Percentiles rank a stretch among this genome's conserved stretches.
Evolutionary conservation across 2,888 invertebrate genomes (phyloP).

Genomic region (Limnephilus rhombicus): DNA sequence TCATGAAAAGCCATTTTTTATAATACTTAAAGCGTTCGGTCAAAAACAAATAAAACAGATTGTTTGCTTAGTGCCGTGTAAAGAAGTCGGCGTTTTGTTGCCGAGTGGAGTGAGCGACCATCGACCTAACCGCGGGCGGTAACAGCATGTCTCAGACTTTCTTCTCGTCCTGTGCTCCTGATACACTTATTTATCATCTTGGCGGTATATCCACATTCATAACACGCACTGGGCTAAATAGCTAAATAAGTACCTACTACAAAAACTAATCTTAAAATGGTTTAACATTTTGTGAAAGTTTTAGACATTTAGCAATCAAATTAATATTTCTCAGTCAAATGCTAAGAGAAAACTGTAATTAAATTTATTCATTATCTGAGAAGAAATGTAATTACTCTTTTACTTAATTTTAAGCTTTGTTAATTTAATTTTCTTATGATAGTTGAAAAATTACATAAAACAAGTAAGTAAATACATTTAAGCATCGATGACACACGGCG

Average conservation of each 20-base stretch:
- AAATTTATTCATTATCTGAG: neutral
- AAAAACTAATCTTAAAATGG: too few species aligned
- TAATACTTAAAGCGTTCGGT: neutral
- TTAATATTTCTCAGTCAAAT: too few species aligned
- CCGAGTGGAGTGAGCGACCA: constrained; percentile 23
- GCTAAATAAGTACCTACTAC: neutral
- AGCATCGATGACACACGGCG: too few species aligned
- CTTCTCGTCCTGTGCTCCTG: constrained; percentile 41
- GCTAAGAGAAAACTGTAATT: neutral
- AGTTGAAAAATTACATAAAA: neutral
- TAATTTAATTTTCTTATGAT: neutral
- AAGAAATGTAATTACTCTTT: neutral
- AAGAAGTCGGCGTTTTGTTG: neutral
- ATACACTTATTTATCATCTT: constrained; percentile 4
- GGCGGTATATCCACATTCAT: neutral
- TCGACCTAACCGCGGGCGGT: constrained; percentile 53
- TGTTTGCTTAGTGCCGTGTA: neutral
- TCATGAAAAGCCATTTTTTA: neutral
- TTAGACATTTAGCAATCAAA: too few species aligned
- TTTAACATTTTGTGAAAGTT: too few species aligned
- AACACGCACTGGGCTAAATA: neutral
- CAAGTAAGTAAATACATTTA: neutral
- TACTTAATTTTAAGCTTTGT: neutral
- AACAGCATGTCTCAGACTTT: constrained; percentile 46
- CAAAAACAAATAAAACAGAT: neutral